Evolutionary conservation across 2,113 vertebrate genomes (phyloP).

Genomic region (Aldabrachelys gigantea): DNA sequence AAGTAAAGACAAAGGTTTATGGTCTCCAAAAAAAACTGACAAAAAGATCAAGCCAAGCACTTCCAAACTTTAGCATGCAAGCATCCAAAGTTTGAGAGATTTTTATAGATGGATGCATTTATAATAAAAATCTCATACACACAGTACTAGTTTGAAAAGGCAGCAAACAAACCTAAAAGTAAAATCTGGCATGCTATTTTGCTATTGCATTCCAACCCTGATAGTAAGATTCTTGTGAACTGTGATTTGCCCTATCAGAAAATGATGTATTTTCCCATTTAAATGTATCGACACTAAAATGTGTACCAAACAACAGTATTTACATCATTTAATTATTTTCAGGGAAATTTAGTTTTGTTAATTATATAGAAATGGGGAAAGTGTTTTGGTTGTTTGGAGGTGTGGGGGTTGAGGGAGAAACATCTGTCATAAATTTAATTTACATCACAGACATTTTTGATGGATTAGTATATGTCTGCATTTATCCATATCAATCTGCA

Average conservation of each 20-base stretch:
- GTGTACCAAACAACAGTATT: not conserved
- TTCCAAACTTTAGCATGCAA: not conserved
- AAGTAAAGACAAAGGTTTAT: slow-evolving; percentile 60
- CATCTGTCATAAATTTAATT: not conserved
- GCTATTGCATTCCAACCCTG: not conserved
- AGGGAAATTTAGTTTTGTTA: not conserved
- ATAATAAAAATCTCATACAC: not conserved
- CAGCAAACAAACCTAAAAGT: not conserved
- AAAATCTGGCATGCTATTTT: not conserved
- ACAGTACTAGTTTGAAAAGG: not conserved
- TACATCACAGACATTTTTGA: not conserved
- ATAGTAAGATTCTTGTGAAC: not conserved
- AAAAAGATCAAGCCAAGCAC: not conserved
- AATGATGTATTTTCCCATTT: not conserved
- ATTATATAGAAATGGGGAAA: not conserved
- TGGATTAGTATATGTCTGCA: not conserved
- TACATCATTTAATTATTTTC: not conserved
- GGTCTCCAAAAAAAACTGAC: not conserved
- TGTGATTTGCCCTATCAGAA: not conserved
- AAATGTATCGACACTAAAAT: not conserved
- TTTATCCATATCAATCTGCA: not conserved
- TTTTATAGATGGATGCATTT: not conserved
- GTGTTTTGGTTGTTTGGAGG: not conserved
- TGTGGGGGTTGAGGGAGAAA: not conserved
- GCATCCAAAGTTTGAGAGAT: not conserved